Conservation (phyloP, 2,797 vertebrate genomes). For the Lepilemur septentrionalis region DNA sequence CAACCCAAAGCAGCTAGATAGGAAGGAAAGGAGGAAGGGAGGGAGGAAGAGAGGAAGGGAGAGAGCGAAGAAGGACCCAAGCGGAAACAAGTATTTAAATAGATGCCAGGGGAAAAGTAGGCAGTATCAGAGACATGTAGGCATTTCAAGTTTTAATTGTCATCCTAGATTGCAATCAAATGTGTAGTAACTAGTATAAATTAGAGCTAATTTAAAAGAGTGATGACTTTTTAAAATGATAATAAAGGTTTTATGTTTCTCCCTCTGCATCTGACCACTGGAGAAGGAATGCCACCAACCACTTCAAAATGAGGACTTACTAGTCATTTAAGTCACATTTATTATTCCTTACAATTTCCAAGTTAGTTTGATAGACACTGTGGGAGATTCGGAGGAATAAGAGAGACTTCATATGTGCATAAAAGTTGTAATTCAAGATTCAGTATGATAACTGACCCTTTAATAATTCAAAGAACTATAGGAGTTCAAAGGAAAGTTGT, state of each 20-base stretch:
- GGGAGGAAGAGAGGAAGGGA: neutral
- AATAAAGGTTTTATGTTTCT: neutral
- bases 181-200: neutral
- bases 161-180: neutral
- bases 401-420: neutral
- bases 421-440: neutral
- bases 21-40: neutral
- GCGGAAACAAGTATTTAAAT: neutral
- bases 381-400: neutral
- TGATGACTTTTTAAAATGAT: neutral
- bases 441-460: neutral
- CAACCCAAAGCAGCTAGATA: neutral
- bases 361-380: neutral
- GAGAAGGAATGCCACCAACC: neutral
- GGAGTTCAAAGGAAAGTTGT: neutral
- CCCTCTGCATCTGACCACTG: neutral
- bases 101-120: neutral
- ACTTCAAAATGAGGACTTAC: neutral
- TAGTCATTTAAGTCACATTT: neutral
- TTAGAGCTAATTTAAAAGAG: neutral
- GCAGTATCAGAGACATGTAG: neutral
- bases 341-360: neutral
- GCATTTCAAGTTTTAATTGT: neutral
- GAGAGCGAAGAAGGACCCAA: neutral
- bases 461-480: neutral